Conservation (phyloP, 2,797 vertebrate species). For the Cuniculus paca region DNA sequence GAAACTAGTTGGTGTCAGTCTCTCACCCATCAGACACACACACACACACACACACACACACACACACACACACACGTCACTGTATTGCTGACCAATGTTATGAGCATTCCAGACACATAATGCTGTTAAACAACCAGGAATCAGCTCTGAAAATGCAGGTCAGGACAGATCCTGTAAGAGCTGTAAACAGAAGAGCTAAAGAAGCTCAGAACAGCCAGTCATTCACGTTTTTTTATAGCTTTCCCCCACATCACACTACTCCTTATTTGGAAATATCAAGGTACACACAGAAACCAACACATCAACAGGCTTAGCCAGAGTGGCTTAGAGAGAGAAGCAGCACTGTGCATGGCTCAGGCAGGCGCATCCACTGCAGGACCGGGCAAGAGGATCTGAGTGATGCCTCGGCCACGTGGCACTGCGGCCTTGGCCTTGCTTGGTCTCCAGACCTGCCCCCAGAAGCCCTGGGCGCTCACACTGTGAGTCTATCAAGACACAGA, state of each 20-base stretch:
- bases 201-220: neutral
- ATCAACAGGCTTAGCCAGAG: neutral
- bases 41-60: neutral
- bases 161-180: neutral
- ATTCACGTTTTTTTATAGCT: neutral
- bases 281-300: neutral
- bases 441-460: neutral
- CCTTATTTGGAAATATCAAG: constrained; percentile 4
- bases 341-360: rapidly evolving
- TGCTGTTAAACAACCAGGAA: neutral
- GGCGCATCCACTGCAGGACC: too few species aligned
- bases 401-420: rapidly evolving
- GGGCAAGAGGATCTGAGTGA: neutral
- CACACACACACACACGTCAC: neutral
- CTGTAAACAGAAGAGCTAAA: neutral
- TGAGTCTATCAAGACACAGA: neutral
- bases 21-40: neutral
- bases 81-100: neutral
- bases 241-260: neutral
- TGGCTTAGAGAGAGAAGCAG: neutral
- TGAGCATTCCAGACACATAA: neutral
- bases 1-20: too few species aligned
- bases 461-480: neutral
- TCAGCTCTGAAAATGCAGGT: constrained; percentile 19
- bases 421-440: neutral